These are phyloP conservation scores for Nibea coibor DNA, from an alignment of 2,113 vertebrate species.

Conservation along the genomic window DNA sequence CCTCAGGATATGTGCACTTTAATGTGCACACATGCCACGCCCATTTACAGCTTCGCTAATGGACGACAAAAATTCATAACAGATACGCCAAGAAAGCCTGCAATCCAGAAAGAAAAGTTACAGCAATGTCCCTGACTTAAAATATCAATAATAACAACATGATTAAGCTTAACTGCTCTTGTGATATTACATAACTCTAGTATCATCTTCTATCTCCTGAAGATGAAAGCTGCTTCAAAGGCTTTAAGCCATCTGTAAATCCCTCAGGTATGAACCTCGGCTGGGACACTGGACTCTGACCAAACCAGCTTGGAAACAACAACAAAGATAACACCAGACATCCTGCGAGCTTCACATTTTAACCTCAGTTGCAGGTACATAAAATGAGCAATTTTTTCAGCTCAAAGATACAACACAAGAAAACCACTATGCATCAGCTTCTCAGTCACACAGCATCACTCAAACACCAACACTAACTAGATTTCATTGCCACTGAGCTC, in stretches of 20 bases:
- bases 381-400: not conserved
- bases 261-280: slow-evolving; percentile 50
- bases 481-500: not conserved
- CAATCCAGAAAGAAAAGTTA: not conserved
- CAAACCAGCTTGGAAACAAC: slow-evolving; percentile 56
- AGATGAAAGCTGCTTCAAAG: slow-evolving; percentile 59
- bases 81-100: not conserved
- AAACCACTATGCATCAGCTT: not conserved
- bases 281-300: slow-evolving; percentile 23
- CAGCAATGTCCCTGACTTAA: not conserved
- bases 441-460: not conserved
- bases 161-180: not conserved
- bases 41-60: slow-evolving; percentile 19
- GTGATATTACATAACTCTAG: slow-evolving; percentile 36
- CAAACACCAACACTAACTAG: not conserved
- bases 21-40: slow-evolving; percentile 21
- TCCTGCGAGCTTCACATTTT: not conserved
- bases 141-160: not conserved
- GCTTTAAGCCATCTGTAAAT: slow-evolving; percentile 73
- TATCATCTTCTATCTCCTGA: slow-evolving; percentile 40
- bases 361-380: not conserved
- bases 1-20: slow-evolving; percentile 33
- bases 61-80: not conserved
- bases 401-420: not conserved
- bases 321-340: slow-evolving; percentile 25